phyloP scores from a whole-genome alignment of 1,140 invertebrate genomes.

The Hyphantria cunea region DNA sequence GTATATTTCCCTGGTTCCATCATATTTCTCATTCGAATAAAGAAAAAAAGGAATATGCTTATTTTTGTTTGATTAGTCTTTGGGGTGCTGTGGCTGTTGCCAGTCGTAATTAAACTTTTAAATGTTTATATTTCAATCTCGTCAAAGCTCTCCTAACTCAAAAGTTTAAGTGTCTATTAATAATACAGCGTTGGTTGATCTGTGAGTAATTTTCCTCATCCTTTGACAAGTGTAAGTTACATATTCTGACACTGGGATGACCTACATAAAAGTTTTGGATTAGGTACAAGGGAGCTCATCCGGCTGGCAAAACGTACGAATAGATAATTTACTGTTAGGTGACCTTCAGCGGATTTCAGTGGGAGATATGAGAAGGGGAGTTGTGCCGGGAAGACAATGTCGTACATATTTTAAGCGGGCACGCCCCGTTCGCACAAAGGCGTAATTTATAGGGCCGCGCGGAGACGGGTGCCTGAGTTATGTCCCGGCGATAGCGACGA shows the following conservation, averaged over 20 bases:
- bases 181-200: conserved; percentile 36
- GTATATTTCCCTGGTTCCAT: no score
- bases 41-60: no score
- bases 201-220: conserved; percentile 19
- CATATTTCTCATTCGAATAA: no score
- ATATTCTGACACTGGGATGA: conserved; percentile 37
- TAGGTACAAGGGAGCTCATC: conserved; percentile 38
- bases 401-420: conserved; percentile 78
- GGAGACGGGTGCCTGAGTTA: conserved; percentile 78
- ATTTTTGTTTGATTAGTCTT: no score
- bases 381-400: conserved; percentile 70
- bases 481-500: conserved; percentile 77
- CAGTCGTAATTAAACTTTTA: no score
- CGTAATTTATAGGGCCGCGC: conserved; percentile 78
- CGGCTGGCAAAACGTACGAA: conserved; percentile 44
- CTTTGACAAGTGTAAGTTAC: conserved; percentile 18
- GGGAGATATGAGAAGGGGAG: conserved; percentile 66
- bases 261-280: conserved; percentile 47
- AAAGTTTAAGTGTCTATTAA: conserved; percentile 35
- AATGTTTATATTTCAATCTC: no score
- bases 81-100: no score
- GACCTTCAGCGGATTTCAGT: conserved; percentile 61
- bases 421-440: conserved; percentile 75
- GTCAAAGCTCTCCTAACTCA: background rate
- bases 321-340: conserved; percentile 60